Conservation (phyloP, 2,797 vertebrate genomes). For the Schizopygopsis pylzovi region DNA sequence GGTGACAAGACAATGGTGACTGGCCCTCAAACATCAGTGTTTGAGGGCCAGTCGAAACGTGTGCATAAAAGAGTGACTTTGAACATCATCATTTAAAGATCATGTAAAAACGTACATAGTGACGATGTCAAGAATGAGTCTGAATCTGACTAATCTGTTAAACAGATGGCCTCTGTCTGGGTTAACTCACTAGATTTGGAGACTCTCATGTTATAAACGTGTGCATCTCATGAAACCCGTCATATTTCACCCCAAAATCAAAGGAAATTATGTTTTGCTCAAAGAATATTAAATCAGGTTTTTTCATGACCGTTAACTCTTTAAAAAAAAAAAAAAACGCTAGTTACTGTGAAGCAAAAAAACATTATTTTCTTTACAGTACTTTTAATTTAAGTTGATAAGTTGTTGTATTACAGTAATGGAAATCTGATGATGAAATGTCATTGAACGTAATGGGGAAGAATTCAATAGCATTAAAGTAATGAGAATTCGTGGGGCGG, state of each 20-base stretch:
- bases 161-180: constrained; percentile 29
- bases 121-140: background rate
- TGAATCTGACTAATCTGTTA: constrained; percentile 37
- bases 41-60: background rate
- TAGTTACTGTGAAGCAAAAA: background rate
- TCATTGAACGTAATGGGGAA: background rate
- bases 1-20: background rate
- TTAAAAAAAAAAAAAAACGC: background rate
- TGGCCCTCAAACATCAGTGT: background rate
- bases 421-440: background rate
- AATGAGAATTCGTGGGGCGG: background rate
- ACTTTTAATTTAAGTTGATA: background rate
- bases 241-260: background rate
- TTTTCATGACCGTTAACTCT: background rate
- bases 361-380: background rate
- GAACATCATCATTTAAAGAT: background rate
- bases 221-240: background rate
- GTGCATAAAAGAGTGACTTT: background rate
- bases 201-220: background rate
- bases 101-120: background rate
- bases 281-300: background rate
- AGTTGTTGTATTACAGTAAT: background rate
- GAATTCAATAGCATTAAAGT: background rate
- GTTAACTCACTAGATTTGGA: constrained; percentile 2
- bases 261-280: background rate